These are phyloP conservation scores for Porites lutea DNA, from an alignment of 64 coral and sea anemone genomes.

Conservation along the genomic window DNA sequence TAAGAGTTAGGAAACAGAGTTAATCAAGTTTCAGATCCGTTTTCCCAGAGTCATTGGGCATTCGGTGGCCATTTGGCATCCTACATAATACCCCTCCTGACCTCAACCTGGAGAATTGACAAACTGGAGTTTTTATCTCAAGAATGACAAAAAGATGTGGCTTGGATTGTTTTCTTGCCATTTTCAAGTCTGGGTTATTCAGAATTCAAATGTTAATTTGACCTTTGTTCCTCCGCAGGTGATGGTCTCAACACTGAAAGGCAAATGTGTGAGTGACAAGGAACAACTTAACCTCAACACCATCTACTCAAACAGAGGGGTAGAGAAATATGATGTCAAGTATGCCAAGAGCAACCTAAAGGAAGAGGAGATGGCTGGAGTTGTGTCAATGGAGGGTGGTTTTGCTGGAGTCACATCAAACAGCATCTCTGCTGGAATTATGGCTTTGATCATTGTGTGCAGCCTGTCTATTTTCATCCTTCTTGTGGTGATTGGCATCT, in stretches of 20 bases:
- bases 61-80: too few species aligned
- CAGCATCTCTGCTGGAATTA: constrained; percentile 55
- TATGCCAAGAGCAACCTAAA: constrained; percentile 3
- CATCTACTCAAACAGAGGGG: constrained; percentile 2
- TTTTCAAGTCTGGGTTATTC: too few species aligned
- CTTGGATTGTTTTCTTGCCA: too few species aligned
- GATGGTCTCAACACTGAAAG: constrained; percentile 66
- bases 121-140: too few species aligned
- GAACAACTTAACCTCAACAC: background rate
- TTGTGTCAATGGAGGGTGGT: constrained; percentile 43
- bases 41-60: too few species aligned
- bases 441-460: constrained; percentile 83
- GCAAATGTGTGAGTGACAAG: constrained; percentile 72
- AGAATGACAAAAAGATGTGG: too few species aligned
- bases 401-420: constrained; percentile 28
- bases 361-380: constrained; percentile 62
- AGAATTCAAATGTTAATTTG: background rate
- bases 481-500: constrained; percentile 76
- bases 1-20: too few species aligned
- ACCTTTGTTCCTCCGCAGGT: constrained; percentile 20
- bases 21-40: too few species aligned
- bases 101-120: too few species aligned
- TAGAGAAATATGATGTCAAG: constrained; percentile 27
- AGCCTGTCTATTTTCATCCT: constrained; percentile 72
- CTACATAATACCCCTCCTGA: too few species aligned